Base-by-base conservation (phyloP, 2,888 invertebrate genomes). In the Schizaphis graminum region DNA sequence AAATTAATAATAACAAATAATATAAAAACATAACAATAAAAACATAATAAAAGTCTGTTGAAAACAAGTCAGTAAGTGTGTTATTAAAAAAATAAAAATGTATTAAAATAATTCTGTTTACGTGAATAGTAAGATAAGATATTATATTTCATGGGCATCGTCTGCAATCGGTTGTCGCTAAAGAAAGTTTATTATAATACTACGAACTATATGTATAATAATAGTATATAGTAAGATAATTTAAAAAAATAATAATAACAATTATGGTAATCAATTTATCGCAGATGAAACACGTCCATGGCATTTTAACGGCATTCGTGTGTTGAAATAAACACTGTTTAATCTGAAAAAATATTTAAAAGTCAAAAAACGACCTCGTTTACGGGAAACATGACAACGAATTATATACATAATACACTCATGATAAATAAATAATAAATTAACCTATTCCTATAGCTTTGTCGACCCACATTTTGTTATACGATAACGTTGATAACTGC, bases 351-450 rank as follows among this genome's bases (percentile, higher is more conserved):
- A 77, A 77, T 41, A 77, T 35, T 77, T 21, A 77, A 77, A 77
- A 77, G 77, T 77, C 77, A 77, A 77, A 77, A 77, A 77, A 35
- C 35, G 77, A 77, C 77, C 77, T 77, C 77, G 77, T 77, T 77
- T 35, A 7, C 21, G 8, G 21, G 21, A 35, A 35, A 41, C 77
- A 77, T 21, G 77, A 77, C 77, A 77, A 8, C 8, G 7, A 35
- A 77, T 77, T 35, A 35, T 35, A 35, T 21, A 21, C 35, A 35
- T 77, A 35, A 8, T 77, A 77, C 16, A 53, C 21, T 53, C 11
- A 49, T 49, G 11, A 49, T 49, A 49, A 49, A 53, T 53, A 16
- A 53, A 53, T 53, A 21, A 53, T 53, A 53, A 21, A 53, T 53
- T 53, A 21, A 21, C 49, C 21, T 53, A 53, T 21, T 21, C 5